Percentiles rank a stretch among this genome's conserved stretches.
Evolutionary conservation across 2,113 vertebrate species (phyloP).

Genomic region (Colossoma macropomum): DNA sequence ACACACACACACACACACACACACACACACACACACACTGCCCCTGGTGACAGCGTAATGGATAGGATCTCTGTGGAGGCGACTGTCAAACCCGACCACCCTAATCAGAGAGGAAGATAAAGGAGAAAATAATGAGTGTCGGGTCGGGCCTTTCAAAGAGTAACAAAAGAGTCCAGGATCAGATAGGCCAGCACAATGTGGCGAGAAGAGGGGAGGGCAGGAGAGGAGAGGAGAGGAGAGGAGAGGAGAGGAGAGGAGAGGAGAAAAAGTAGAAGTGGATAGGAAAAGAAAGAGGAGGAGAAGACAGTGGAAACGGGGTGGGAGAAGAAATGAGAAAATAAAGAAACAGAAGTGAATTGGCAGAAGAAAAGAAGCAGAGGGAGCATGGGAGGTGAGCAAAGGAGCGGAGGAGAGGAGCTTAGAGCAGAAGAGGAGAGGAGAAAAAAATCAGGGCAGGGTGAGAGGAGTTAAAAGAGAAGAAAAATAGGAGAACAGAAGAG

Average conservation of each 20-base stretch:
- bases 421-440: not conserved
- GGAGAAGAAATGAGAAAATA: slow-evolving; percentile 47
- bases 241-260: slow-evolving; percentile 39
- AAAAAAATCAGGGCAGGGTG: not conserved
- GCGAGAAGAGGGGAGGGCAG: slow-evolving; percentile 74
- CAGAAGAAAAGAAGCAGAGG: not conserved
- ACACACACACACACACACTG: slow-evolving; percentile 54
- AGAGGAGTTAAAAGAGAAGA: no score
- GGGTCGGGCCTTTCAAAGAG: slow-evolving; percentile 83
- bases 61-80: slow-evolving; percentile 83
- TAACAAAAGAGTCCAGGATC: slow-evolving; percentile 84
- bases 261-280: slow-evolving; percentile 25
- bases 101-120: slow-evolving; percentile 86
- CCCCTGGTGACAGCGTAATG: slow-evolving; percentile 75
- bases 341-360: slow-evolving; percentile 41
- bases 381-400: not conserved
- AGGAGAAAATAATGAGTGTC: slow-evolving; percentile 85
- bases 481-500: not conserved
- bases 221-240: slow-evolving; percentile 50
- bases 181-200: slow-evolving; percentile 84
- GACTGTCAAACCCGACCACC: slow-evolving; percentile 73
- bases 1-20: slow-evolving; percentile 41
- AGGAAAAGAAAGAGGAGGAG: slow-evolving; percentile 20
- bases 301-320: slow-evolving; percentile 50
- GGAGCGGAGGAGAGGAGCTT: not conserved